These are phyloP conservation scores for Scolanthus callimorphus DNA, from an alignment of 92 coral and sea anemone genomes.

Conservation along the genomic window DNA sequence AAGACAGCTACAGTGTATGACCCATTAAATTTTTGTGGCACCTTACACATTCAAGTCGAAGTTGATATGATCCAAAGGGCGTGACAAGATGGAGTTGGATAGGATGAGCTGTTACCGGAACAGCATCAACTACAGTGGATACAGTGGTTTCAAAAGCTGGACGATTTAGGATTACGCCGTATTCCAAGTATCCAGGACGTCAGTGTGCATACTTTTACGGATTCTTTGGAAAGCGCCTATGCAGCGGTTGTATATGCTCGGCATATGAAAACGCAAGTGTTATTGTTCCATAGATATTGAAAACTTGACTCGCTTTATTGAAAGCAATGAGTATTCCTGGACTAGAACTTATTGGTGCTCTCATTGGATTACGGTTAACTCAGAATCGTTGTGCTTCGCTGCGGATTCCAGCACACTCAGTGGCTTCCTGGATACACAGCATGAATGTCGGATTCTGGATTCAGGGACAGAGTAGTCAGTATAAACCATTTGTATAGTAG, in stretches of 20 bases:
- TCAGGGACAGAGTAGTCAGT: conserved; percentile 49
- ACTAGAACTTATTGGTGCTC: conserved; percentile 61
- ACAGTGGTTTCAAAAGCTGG: conserved; percentile 5
- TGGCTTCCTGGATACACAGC: conserved; percentile 55
- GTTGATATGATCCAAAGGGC: conserved; percentile 13
- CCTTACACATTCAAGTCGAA: conserved; percentile 5
- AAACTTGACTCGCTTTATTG: conserved; percentile 57
- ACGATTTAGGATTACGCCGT: not conserved
- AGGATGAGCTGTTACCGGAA: conserved; percentile 19
- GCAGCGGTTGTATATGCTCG: conserved; percentile 30
- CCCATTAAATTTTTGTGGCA: conserved; percentile 9
- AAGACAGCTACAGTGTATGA: conserved; percentile 19
- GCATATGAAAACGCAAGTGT: conserved; percentile 14
- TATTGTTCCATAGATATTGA: conserved; percentile 25
- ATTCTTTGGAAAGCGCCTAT: conserved; percentile 57
- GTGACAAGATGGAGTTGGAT: conserved; percentile 8
- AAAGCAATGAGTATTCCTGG: conserved; percentile 53
- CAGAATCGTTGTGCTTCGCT: conserved; percentile 41
- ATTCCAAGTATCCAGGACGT: conserved; percentile 12
- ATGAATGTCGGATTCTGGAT: conserved; percentile 50
- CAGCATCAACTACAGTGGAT: conserved; percentile 5
- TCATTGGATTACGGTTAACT: conserved; percentile 43
- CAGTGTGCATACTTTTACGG: conserved; percentile 35
- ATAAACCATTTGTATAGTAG: conserved; percentile 49
- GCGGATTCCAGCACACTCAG: conserved; percentile 24